Evolutionary conservation across 2,888 invertebrate species (phyloP), one percentile per base, ranked within the genome.

Genomic region (Eueremaeus valkanovi): DNA sequence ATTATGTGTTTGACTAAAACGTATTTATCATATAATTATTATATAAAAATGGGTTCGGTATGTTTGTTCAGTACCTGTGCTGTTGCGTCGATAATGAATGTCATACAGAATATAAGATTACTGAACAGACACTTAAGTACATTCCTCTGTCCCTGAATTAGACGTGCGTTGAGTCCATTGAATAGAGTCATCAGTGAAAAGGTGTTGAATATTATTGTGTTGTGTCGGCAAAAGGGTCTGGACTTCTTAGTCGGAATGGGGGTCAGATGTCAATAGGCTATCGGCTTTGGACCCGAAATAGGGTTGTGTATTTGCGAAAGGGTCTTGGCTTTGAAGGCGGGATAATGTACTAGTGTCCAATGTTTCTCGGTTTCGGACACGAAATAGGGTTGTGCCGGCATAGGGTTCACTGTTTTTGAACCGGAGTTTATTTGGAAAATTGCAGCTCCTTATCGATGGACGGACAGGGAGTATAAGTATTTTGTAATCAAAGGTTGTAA

Each of bases 181-280:
- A 98, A 99, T 79, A 99, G 88, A 18, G 99, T 99, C 99, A 99
- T 99, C 95, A 99, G 93, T 79, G 99, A 99, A 86, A 99, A 99
- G 42, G 97, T 92, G 87, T 99, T 99, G 88, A 99, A 99, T 84
- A 99, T 98, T 83, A 99, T 92, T 75, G 99, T 99, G 87, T 98
- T 99, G 87, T n/a, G n/a, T n/a, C n/a, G n/a, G n/a, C n/a, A n/a
- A n/a, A n/a, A n/a, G n/a, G n/a, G n/a, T n/a, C n/a, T n/a, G n/a
- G n/a, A n/a, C n/a, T n/a, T n/a, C n/a, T n/a, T n/a, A n/a, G n/a
- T n/a, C 94, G 92, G 61, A 93, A 90, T 77, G 98, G 96, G 78
- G 91, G 91, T 74, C 91, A 86, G 81, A 89, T 89, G n/a, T n/a
- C n/a, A n/a, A n/a, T n/a, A n/a, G n/a, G n/a, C n/a, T n/a, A n/a